phyloP scores from a whole-genome alignment of 2,113 vertebrate genomes.

The Micronisus gabar region DNA sequence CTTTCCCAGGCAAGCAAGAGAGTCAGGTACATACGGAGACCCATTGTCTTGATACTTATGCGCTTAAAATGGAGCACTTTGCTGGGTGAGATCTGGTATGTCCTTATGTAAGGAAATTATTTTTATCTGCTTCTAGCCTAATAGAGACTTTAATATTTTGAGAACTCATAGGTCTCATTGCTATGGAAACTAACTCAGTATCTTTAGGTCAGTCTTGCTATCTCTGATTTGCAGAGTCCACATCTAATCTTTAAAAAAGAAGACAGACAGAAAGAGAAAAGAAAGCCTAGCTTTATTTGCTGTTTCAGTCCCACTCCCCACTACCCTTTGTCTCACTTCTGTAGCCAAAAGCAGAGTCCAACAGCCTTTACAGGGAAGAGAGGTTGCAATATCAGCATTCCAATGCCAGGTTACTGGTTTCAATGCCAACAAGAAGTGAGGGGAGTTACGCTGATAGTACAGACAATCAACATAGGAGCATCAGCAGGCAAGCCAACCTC shows the following conservation, averaged over 20 bases:
- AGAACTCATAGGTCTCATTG: slow-evolving; percentile 16
- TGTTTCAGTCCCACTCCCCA: not conserved
- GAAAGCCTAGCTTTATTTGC: not conserved
- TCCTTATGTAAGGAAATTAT: slow-evolving; percentile 24
- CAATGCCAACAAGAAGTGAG: not conserved
- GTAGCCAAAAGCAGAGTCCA: not conserved
- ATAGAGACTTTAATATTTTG: slow-evolving; percentile 16
- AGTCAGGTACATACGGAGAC: not conserved
- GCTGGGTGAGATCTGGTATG: not conserved
- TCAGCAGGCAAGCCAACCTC: not conserved
- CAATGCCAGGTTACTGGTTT: not conserved
- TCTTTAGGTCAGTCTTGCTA: slow-evolving; percentile 37
- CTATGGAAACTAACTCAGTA: slow-evolving; percentile 51
- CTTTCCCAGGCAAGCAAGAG: not conserved
- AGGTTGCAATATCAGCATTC: not conserved
- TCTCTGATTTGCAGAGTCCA: not conserved
- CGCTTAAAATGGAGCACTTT: not conserved
- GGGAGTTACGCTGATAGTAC: fast-evolving
- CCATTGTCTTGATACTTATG: not conserved
- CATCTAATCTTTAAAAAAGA: not conserved
- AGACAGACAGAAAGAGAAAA: too few species aligned
- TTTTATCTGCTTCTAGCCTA: slow-evolving; percentile 40
- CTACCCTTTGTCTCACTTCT: not conserved
- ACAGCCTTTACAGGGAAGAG: not conserved
- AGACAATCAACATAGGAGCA: not conserved